Evolutionary conservation across 2,888 invertebrate species (phyloP), one percentile per base, ranked within the genome.

Genomic region (Orthosia incerta): DNA sequence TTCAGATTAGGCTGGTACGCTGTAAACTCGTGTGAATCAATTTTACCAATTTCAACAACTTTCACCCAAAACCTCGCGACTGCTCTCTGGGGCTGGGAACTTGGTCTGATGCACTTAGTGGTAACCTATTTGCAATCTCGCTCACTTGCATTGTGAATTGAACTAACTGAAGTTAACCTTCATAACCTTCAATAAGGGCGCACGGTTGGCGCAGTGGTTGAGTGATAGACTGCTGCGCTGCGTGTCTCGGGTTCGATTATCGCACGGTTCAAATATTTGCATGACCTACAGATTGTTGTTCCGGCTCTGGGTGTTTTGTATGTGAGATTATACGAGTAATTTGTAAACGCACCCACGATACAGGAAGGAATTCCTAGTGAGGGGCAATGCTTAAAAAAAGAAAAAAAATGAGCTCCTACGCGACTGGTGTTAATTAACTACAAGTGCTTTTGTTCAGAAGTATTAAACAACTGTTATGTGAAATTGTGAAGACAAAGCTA

Each of bases 81-180:
- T 60, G 65, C 50, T 84, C 39, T 59, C 55, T n/a, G n/a, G n/a
- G n/a, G n/a, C n/a, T n/a, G 15, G 39, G 26, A 75, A 80, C 57
- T 80, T 80, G 57, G 39, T 45, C 62, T 74, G 48, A 63, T 66
- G 65, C 76, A 59, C 57, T 75, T 66, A 66, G 45, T 62, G 65
- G 31, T 71, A 55, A 84, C 66, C 68, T 80, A 80, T 61, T 80
- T 76, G 51, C 53, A 74, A 51, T 68, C 31, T 65, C 31, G 39
- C 53, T 68, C 46, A 51, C 55, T 67, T 48, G 66, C 60, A 51
- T 67, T 69, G 62, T 66, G 55, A 51, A 31, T 31, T 74, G n/a
- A 80, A 57, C 80, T 63, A 70, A 60, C 65, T 66, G 9, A 71
- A 79, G 56, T 79, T 56, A 51, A 71, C 61, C n/a, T n/a, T n/a